phyloP scores from a whole-genome alignment of 2,113 vertebrate species.

The Heterotis niloticus region DNA sequence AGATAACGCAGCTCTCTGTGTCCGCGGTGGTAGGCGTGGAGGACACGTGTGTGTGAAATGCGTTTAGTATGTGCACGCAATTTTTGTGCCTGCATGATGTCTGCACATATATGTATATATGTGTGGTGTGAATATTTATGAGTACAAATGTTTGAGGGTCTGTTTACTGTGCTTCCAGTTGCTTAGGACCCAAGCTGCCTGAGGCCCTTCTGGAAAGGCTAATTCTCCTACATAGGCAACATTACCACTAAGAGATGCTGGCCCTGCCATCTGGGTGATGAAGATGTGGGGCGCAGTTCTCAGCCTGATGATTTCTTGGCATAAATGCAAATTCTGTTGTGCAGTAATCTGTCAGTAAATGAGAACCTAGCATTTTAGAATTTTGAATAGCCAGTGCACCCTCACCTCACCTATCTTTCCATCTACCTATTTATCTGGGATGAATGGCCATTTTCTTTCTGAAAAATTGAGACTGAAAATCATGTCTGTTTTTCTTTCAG shows the following conservation, averaged over 20 bases:
- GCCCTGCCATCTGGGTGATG: constrained; percentile 24
- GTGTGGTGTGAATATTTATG: background rate
- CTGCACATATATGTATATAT: background rate
- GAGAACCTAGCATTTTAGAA: background rate
- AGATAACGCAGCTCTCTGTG: constrained; percentile 31
- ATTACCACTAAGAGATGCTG: constrained; percentile 37
- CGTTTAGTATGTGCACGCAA: background rate
- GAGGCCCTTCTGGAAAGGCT: no score
- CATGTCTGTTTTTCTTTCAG: background rate
- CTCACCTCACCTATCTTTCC: background rate
- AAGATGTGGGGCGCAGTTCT: background rate
- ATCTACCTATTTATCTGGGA: background rate
- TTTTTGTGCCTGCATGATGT: background rate
- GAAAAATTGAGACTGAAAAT: background rate
- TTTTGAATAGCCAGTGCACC: background rate
- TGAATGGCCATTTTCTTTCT: background rate
- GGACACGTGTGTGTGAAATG: constrained; percentile 15
- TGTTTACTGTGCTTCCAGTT: background rate
- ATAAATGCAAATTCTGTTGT: constrained; percentile 11
- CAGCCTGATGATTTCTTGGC: background rate
- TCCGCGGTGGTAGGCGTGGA: constrained; percentile 15
- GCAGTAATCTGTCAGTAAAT: constrained; percentile 11
- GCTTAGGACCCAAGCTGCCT: no score
- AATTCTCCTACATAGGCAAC: constrained; percentile 3
- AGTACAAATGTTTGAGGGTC: background rate